Evolutionary conservation across 2,888 invertebrate species (phyloP), one percentile per base, ranked within the genome.

Genomic region (Ernsta delagoae): DNA sequence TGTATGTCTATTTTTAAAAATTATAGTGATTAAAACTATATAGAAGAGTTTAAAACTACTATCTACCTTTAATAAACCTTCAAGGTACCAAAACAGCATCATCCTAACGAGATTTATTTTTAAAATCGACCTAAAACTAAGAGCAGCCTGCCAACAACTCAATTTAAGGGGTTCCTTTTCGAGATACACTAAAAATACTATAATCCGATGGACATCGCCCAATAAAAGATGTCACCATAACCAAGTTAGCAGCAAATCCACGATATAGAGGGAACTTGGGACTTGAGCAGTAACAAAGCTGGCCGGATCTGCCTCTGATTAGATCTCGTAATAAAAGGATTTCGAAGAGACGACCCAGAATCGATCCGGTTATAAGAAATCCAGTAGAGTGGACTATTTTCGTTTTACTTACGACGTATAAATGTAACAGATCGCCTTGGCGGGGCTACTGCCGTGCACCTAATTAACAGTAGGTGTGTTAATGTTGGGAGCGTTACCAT

Each of bases 321-420:
- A 74, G 72, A 75, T 75, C 70, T 70, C 59, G 66, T 68, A 71
- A 64, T 69, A 71, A 62, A 72, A 68, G 73, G 77, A 75, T 80
- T 75, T 77, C 70, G 73, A 24, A 24, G n/a, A 66, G 65, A 59
- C 54, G 43, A 41, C 41, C 59, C 48, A 59, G 54, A 16, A 50
- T 50, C 12, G 16, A 16, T 50, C 16, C 12, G 6, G 12, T 48
- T 12, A 2, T 48, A 48, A 12, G 48, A 12, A 48, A 48, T 12
- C 48, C 6, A 12, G 48, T 48, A 6, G 48, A 48, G 48, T 5
- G 8, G 4, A 48, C 45, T 41, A 24, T 24, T 24, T 24, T 24
- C 24, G 24, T 24, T 24, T 24, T 24, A 24, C 24, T 24, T 24
- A 24, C 24, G 24, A 24, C 24, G 24, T 24, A 24, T 24, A 24